Evolutionary conservation across 2,113 vertebrate genomes (phyloP), one percentile per base, ranked within the genome.

Genomic region (Zapornia atra): DNA sequence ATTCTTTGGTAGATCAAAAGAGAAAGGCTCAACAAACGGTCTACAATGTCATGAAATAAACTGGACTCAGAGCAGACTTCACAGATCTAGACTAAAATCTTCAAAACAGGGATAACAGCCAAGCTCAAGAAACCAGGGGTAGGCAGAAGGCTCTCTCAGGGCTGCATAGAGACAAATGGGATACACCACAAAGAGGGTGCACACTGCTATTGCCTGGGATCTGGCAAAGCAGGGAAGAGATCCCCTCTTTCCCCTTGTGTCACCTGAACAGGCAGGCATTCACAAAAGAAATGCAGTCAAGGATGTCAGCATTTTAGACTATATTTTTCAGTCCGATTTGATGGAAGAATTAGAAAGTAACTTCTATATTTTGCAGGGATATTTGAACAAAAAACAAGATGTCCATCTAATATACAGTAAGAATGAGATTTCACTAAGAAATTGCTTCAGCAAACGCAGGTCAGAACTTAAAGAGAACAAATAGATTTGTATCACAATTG

Each of bases 161-260:
- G 73, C 42, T 26, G 7, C 5, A 1, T 0, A 36, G 6, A 86
- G 56, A 59, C 31, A 69, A 82, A 53, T 0, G 7, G 36, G 22
- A 38, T 18, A 26, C 8, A 38, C 4, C 46, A 44, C 24, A 40
- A 53, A 21, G 26, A 84, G 9, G 4, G 53, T 28, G 12, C 4
- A 18, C 65, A 80, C 12, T 6, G 12, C 36, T 53, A 2, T 3
- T 31, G 13, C 11, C 31, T 24, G 42, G 38, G 20, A 51, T 4
- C 11, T 2, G 11, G 38, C 33, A 81, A 82, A 86, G 56, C 34
- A 75, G 28, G 18, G 25, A 78, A 76, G 25, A 20, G 34, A 89
- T 29, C 26, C 4, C 28, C 31, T 25, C 36, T 44, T 88, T n/a
- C 36, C 34, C 53, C 69, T 54, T 51, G 5, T 15, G 61, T 48